These are phyloP conservation scores for Apodemia hepburni DNA, from an alignment of 2,888 invertebrate genomes.

Conservation along the genomic window DNA sequence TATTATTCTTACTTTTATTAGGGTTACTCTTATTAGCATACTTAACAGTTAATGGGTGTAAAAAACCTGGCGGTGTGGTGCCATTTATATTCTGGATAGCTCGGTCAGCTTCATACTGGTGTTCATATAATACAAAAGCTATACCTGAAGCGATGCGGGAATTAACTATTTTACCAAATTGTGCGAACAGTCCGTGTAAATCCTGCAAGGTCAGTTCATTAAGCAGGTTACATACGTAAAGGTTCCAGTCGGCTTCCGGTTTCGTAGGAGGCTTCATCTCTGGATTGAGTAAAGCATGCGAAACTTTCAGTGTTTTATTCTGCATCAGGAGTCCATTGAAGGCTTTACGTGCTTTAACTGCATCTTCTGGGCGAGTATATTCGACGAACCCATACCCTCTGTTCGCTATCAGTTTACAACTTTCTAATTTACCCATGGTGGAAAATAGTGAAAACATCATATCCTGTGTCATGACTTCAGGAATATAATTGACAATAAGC, in stretches of 20 bases:
- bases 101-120: conserved; percentile 73
- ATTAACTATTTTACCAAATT: conserved; percentile 79
- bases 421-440: conserved; percentile 79
- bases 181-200: conserved; percentile 77
- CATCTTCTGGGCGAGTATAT: conserved; percentile 75
- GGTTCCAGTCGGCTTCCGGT: conserved; percentile 79
- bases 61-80: conserved; percentile 72
- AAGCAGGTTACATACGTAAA: conserved; percentile 79
- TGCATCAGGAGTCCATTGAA: conserved; percentile 78
- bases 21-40: conserved; percentile 80
- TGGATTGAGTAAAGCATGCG: conserved; percentile 73
- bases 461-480: conserved; percentile 80
- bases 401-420: conserved; percentile 79
- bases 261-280: conserved; percentile 74
- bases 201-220: conserved; percentile 79
- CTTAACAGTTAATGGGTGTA: conserved; percentile 79
- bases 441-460: conserved; percentile 80
- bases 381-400: conserved; percentile 79
- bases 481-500: conserved; percentile 81
- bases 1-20: conserved; percentile 74
- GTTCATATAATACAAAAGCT: conserved; percentile 76
- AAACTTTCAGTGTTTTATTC: conserved; percentile 77
- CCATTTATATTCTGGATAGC: conserved; percentile 74
- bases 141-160: conserved; percentile 78
- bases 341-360: conserved; percentile 73